A percentile compares a stretch with the other conserved stretches of the same genome.
phyloP scores from a whole-genome alignment of 2,888 invertebrate species.

The Standfussiana lucernea region DNA sequence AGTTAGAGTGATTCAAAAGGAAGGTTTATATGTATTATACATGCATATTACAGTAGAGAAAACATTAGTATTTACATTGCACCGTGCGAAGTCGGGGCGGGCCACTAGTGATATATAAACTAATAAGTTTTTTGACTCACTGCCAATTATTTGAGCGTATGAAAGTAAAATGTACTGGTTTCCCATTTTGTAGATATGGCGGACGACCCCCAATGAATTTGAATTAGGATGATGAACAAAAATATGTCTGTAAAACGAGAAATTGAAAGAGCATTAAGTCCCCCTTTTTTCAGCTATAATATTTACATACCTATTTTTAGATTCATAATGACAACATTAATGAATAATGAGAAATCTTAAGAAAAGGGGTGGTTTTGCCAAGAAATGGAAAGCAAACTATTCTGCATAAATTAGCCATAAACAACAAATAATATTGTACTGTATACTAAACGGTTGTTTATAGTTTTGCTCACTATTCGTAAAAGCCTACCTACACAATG shows the following conservation, averaged over 20 bases:
- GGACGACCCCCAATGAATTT: background rate
- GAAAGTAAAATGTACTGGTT: background rate
- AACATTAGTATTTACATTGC: too few relatives aligned
- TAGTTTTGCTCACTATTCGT: background rate
- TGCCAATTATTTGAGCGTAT: background rate
- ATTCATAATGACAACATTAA: background rate
- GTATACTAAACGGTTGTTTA: background rate
- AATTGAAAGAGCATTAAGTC: background rate
- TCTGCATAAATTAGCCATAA: background rate
- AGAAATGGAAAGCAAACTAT: background rate
- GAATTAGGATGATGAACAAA: too few relatives aligned
- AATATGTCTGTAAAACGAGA: background rate
- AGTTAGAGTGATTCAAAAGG: too few relatives aligned
- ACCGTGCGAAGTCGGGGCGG: too few relatives aligned
- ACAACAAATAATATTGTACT: conserved; percentile 5
- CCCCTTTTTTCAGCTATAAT: background rate
- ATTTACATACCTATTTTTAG: too few relatives aligned
- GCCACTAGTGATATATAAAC: too few relatives aligned
- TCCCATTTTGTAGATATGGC: background rate
- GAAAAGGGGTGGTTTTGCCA: background rate
- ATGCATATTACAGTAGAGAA: too few relatives aligned
- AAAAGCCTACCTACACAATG: too few relatives aligned
- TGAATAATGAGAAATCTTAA: background rate
- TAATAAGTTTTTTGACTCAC: background rate
- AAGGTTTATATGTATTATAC: too few relatives aligned